These are phyloP conservation scores for Pseudomyrmex sp. DNA, from an alignment of 1,140 invertebrate species.

Conservation along the genomic window DNA sequence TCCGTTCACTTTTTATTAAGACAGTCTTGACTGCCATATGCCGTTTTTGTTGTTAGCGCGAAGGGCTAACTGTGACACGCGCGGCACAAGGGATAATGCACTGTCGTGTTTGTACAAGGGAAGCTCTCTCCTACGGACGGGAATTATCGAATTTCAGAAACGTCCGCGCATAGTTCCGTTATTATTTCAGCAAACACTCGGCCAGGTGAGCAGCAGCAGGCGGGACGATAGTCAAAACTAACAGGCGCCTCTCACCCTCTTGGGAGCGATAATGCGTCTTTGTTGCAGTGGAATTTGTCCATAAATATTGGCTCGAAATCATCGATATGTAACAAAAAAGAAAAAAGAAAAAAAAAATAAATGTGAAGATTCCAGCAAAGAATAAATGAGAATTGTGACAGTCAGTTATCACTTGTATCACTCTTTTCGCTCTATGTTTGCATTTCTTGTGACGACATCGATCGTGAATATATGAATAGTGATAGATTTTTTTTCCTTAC, in stretches of 20 bases:
- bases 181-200: constrained; percentile 72
- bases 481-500: not conserved
- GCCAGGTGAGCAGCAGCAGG: constrained; percentile 59
- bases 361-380: constrained; percentile 21
- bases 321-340: constrained; percentile 13
- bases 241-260: constrained; percentile 15
- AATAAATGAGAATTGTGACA: constrained; percentile 10
- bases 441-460: not conserved
- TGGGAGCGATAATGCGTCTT: constrained; percentile 5
- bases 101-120: constrained; percentile 34
- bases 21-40: constrained; percentile 46
- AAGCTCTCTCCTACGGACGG: constrained; percentile 47
- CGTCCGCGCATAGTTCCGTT: constrained; percentile 49
- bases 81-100: constrained; percentile 13
- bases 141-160: constrained; percentile 73
- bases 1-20: constrained; percentile 48
- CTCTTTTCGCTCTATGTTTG: too few species aligned
- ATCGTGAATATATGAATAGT: too few species aligned
- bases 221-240: constrained; percentile 53
- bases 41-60: not conserved
- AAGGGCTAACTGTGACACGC: constrained; percentile 12
- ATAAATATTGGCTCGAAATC: constrained; percentile 61
- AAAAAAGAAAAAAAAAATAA: too few species aligned
- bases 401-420: not conserved
- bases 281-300: constrained; percentile 26